Evolutionary conservation across 2,797 vertebrate genomes (phyloP), one percentile per base, ranked within the genome.

Genomic region (Leptatherina wallacei): DNA sequence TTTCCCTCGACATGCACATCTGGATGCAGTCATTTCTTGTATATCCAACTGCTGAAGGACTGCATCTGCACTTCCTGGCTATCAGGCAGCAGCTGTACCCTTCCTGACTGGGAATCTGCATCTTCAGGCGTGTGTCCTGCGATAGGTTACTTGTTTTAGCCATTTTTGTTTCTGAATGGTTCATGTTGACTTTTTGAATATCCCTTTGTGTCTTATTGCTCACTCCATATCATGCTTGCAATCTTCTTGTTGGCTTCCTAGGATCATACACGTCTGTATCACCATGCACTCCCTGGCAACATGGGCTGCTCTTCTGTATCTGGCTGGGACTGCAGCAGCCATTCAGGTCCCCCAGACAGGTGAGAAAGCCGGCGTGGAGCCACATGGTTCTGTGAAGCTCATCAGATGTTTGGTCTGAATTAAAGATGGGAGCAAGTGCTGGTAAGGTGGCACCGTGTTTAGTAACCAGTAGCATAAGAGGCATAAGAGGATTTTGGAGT

Each of bases 221-320:
- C 10, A 40, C 42, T 42, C 0, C 3, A 11, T 18, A 4, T 75
- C 40, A 22, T 13, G 6, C 55, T 32, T 49, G 1, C 27, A 55
- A 56, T 67, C 38, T 61, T 20, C 18, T 38, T 70, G 2, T 61
- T 20, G 44, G 62, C 16, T 70, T 80, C 66, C 30, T 38, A 78
- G 86, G 78, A 64, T 61, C 14, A 51, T 61, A 66, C 77, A 42
- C 40, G 16, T 6, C 40, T 42, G 40, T 18, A 71, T 66, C 80
- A 81, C 65, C 87, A 94, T 94, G 93, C 18, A 4, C 66, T 71
- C 65, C 51, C 65, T 32, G 2, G 67, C 42, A n/a, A 54, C 77
- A 35, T 60, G 61, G 35, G 78, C 49, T 4, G 49, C 75, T 20
- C 64, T 93, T 65, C 69, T 90, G 33, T 80, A 73, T 75, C 83